A percentile compares a stretch with the other conserved stretches of the same genome.
These are phyloP conservation scores for Leiothrix lutea DNA, from an alignment of 2,113 vertebrate genomes.

Conservation along the genomic window DNA sequence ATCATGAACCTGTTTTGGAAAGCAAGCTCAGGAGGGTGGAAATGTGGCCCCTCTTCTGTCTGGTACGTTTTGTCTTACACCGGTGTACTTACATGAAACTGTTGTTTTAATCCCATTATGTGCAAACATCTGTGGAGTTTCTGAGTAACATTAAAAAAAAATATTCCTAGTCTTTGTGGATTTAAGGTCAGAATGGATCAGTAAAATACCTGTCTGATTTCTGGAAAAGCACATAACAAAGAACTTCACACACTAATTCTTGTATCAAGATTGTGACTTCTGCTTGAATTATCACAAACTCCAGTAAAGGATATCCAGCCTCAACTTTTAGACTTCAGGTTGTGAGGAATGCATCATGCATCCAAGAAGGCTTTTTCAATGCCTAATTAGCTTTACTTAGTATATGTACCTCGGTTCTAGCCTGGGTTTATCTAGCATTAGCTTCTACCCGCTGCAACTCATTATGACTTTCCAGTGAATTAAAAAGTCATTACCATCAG, in stretches of 20 bases:
- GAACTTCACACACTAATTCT: neutral
- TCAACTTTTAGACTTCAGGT: neutral
- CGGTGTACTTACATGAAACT: accelerated
- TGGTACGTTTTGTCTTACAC: neutral
- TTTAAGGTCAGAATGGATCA: neutral
- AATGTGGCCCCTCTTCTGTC: neutral
- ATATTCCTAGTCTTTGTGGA: accelerated
- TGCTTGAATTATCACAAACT: neutral
- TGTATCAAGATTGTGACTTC: neutral
- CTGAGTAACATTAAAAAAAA: neutral
- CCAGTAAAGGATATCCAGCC: neutral
- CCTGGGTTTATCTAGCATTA: neutral
- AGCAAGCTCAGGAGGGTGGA: neutral
- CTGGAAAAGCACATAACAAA: neutral
- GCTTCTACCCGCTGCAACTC: neutral
- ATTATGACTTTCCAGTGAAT: constrained; percentile 9
- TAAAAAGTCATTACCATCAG: constrained; percentile 10
- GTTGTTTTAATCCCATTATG: neutral
- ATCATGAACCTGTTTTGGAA: neutral
- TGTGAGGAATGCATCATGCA: neutral
- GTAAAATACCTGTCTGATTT: neutral
- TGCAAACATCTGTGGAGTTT: neutral
- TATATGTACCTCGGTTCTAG: neutral
- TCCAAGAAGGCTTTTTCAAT: neutral
- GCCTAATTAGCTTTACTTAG: neutral